These are phyloP conservation scores for Habropoda laboriosa DNA, from an alignment of 1,140 invertebrate genomes.

Conservation along the genomic window DNA sequence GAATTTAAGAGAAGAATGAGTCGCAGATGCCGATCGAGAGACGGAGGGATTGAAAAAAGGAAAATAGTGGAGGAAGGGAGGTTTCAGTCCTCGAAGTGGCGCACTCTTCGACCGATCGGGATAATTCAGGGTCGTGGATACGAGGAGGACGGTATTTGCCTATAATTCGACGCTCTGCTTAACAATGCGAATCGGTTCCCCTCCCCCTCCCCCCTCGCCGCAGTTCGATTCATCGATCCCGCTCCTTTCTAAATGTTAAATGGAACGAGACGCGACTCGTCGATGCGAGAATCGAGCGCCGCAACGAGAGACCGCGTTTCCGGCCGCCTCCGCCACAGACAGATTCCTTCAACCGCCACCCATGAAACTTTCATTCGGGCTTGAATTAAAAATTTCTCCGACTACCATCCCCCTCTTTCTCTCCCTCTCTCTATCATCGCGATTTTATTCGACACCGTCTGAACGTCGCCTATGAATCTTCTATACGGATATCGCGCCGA, in stretches of 20 bases:
- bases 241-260: slow-evolving; percentile 51
- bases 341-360: slow-evolving; percentile 15
- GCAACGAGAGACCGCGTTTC: background rate
- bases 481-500: background rate
- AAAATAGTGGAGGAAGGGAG: background rate
- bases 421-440: no score
- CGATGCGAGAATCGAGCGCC: slow-evolving; percentile 31
- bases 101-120: background rate
- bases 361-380: slow-evolving; percentile 38
- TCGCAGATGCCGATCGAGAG: background rate
- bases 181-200: slow-evolving; percentile 42
- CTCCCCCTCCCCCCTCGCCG: no score
- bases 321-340: background rate
- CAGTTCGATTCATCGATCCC: slow-evolving; percentile 33
- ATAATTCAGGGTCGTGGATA: slow-evolving; percentile 48
- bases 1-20: slow-evolving; percentile 35
- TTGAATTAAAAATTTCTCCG: slow-evolving; percentile 41
- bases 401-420: background rate
- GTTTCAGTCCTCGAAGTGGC: background rate
- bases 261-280: slow-evolving; percentile 34
- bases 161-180: slow-evolving; percentile 37
- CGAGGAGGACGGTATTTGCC: slow-evolving; percentile 25
- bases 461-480: slow-evolving; percentile 8
- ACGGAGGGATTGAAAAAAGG: background rate
- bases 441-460: background rate